Evolutionary conservation across 2,797 vertebrate species (phyloP).

Genomic region (Chromobotia macracanthus): DNA sequence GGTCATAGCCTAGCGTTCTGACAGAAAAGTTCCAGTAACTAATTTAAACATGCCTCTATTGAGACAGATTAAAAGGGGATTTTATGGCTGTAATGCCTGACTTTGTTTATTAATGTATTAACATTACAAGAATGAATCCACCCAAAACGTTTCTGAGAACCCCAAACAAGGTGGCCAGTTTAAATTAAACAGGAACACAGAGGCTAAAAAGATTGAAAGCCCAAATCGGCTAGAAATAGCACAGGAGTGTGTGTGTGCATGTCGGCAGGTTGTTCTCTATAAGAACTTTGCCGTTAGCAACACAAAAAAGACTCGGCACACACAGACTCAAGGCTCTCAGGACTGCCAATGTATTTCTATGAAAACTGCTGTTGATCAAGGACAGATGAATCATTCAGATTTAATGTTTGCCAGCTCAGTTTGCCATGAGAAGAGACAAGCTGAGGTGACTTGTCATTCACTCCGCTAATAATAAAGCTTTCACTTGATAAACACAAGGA

Average conservation of each 20-base stretch:
- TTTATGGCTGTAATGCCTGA: background rate
- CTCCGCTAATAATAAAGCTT: background rate
- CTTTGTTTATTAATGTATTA: background rate
- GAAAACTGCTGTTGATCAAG: slow-evolving; percentile 2
- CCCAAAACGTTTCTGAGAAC: background rate
- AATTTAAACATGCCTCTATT: too few relatives aligned
- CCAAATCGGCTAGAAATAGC: background rate
- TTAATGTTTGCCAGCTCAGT: slow-evolving; percentile 7
- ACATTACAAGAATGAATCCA: background rate
- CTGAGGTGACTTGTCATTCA: slow-evolving; percentile 1
- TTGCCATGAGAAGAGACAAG: background rate
- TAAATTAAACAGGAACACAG: background rate
- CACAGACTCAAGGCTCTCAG: slow-evolving; percentile 4
- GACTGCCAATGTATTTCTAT: background rate
- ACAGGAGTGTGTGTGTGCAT: too few relatives aligned
- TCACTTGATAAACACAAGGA: background rate
- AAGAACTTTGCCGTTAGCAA: background rate
- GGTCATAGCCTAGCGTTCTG: background rate
- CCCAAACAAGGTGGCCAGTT: background rate
- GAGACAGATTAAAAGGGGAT: too few relatives aligned
- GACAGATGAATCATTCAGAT: background rate
- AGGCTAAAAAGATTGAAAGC: background rate
- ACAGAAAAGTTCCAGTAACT: too few relatives aligned
- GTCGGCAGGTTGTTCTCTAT: background rate
- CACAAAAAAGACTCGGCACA: background rate